Conservation (phyloP, 2,797 vertebrate species). For the Paguma larvata region DNA sequence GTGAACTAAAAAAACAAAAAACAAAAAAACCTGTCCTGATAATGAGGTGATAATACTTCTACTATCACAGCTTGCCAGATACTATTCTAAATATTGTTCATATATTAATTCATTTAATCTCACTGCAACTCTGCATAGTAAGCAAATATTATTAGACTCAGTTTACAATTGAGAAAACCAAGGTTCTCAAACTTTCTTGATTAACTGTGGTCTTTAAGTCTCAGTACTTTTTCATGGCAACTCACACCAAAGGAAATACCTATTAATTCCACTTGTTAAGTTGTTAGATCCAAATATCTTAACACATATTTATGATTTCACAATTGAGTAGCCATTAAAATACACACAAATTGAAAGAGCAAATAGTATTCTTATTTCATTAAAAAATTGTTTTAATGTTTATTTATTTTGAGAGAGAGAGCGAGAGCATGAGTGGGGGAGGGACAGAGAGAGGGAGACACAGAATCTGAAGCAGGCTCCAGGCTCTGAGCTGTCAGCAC, state of each 20-base stretch:
- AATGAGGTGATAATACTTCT: not conserved
- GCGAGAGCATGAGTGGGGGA: too few relatives aligned
- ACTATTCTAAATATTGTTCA: not conserved
- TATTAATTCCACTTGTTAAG: slow-evolving; percentile 24
- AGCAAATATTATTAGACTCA: not conserved
- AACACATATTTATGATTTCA: slow-evolving; percentile 49
- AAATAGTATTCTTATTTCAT: not conserved
- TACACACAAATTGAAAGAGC: not conserved
- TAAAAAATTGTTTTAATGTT: not conserved
- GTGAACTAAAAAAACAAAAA: not conserved
- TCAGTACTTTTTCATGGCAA: slow-evolving; percentile 36
- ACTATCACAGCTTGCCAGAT: not conserved
- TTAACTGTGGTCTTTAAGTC: not conserved
- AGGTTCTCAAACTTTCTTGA: not conserved
- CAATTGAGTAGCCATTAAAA: slow-evolving; percentile 30
- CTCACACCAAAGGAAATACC: not conserved
- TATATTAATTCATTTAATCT: not conserved
- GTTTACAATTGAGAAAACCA: slow-evolving; percentile 27
- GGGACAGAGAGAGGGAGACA: too few relatives aligned
- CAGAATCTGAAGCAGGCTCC: too few relatives aligned
- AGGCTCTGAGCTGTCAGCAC: too few relatives aligned
- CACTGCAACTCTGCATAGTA: not conserved
- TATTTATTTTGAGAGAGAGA: too few relatives aligned
- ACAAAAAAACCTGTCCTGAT: not conserved
- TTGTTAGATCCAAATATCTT: slow-evolving; percentile 15